Evolutionary conservation across 2,113 vertebrate species (phyloP).

Genomic region (Datnioides undecimradiatus): DNA sequence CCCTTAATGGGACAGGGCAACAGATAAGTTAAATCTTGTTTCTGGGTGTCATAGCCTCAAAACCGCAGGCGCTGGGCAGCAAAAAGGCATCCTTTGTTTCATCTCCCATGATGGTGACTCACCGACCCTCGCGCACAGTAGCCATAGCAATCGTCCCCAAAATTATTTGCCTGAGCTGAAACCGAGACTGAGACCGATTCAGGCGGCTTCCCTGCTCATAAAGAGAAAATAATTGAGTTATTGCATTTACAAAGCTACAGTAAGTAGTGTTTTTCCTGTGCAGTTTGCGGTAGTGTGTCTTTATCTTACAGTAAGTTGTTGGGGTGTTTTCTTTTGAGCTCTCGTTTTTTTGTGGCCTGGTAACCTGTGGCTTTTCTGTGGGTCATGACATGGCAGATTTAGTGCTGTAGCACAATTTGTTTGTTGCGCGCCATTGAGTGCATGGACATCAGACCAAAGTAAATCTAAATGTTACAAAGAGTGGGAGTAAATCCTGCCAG

Average conservation of each 20-base stretch:
- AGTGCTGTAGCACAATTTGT: slow-evolving; percentile 16
- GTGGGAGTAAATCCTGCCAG: slow-evolving; percentile 39
- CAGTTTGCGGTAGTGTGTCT: neutral
- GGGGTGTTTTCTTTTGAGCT: neutral
- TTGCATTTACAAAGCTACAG: neutral
- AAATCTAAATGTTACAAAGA: slow-evolving; percentile 52
- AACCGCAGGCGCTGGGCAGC: slow-evolving; percentile 45
- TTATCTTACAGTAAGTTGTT: too few species aligned
- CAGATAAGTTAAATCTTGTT: slow-evolving; percentile 51
- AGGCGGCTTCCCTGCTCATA: slow-evolving; percentile 3
- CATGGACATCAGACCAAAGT: slow-evolving; percentile 31
- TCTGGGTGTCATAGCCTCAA: slow-evolving; percentile 49
- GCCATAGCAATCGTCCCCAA: slow-evolving; percentile 66
- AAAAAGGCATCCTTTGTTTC: slow-evolving; percentile 74
- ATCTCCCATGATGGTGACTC: slow-evolving; percentile 75
- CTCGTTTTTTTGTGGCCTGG: neutral
- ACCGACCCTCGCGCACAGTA: slow-evolving; percentile 48
- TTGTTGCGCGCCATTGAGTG: slow-evolving; percentile 12
- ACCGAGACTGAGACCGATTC: slow-evolving; percentile 25
- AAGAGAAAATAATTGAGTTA: neutral
- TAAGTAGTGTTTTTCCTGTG: neutral
- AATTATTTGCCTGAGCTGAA: slow-evolving; percentile 29
- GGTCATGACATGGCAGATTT: slow-evolving; percentile 41
- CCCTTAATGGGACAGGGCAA: slow-evolving; percentile 16
- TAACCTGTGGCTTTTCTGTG: slow-evolving; percentile 10